Base-by-base conservation (phyloP, 2,888 invertebrate species). In the Drosophila multiciliata region DNA sequence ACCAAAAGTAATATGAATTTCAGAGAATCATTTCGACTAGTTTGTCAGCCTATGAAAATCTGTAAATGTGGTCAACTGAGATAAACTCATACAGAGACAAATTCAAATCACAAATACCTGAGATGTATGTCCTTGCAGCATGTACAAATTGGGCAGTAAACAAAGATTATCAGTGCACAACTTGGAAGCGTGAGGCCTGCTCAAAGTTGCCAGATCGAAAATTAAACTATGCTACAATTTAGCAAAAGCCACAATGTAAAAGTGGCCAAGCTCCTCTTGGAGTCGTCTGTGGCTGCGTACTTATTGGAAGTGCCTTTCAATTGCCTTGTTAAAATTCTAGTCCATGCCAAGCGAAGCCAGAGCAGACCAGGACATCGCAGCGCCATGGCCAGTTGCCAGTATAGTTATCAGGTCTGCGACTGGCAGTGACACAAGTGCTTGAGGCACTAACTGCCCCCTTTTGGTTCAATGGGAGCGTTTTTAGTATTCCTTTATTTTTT, bases 231-330 rank as follows among this genome's bases (percentile, higher is more conserved):
- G 83, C 73, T 80, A 78, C 66, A 79, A 78, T 85, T 84, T 79
- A 72, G 71, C 66, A 75, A 80, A 80, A 68, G 64, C 61, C 68
- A 71, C 72, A 77, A 73, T 73, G 61, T 29, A 62, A 72, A 82
- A 78, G 65, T 70, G 73, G 52, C 50, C 69, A 73, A 75, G 69
- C 55, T 63, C 38, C 36, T 12, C 32, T 45, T n/a, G 29, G 58
- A 55, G 55, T 58, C 50, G 55, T 52, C 66, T 70, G 67, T 62
- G 70, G 64, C 58, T 72, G 59, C 50, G 58, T 75, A 64, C 72
- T 80, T 76, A 86, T 80, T 83, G 80, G 74, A 83, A 83, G 78
- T 74, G 76, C 69, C 68, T 72, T 86, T 78, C 80, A 83, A 83
- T 83, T 83, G 83, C 74, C 83, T 76, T 71, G 86, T 78, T 83